Percentiles rank a stretch among this genome's conserved stretches.
Conservation (phyloP, 2,888 invertebrate species). For the Boloria selene region DNA sequence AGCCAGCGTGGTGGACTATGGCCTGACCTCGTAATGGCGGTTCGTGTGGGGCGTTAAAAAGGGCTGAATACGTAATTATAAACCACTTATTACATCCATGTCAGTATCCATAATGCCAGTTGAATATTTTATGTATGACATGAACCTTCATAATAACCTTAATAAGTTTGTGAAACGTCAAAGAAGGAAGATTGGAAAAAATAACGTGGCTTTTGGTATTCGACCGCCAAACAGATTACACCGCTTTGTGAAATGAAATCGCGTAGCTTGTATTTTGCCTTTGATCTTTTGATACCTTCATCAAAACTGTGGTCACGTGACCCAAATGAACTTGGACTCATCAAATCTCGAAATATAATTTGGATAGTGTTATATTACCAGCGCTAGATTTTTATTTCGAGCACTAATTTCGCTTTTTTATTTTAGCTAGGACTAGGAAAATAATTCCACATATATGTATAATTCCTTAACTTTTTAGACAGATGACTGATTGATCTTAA, state of each 20-base stretch:
- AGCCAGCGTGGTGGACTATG: no score
- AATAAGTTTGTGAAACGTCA: conserved; percentile 11
- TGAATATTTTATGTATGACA: not conserved
- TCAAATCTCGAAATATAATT: not conserved
- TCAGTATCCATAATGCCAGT: not conserved
- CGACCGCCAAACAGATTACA: conserved; percentile 24
- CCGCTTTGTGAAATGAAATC: conserved; percentile 25
- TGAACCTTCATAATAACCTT: not conserved
- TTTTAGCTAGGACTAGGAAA: no score
- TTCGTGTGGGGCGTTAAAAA: no score
- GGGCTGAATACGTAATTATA: no score
- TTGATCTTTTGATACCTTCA: conserved; percentile 21
- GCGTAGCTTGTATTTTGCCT: conserved; percentile 11
- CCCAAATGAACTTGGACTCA: not conserved
- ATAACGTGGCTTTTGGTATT: conserved; percentile 5
- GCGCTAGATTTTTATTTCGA: no score
- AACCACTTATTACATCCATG: no score
- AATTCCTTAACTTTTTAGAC: no score
- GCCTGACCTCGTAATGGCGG: no score
- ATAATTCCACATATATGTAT: no score
- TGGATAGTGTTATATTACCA: not conserved
- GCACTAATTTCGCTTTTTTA: no score
- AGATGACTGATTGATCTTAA: no score
- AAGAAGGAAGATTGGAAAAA: conserved; percentile 14
- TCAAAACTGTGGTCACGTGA: conserved; percentile 17